Conservation (phyloP, 2,797 vertebrate genomes). For the Sebastes oblongus region DNA sequence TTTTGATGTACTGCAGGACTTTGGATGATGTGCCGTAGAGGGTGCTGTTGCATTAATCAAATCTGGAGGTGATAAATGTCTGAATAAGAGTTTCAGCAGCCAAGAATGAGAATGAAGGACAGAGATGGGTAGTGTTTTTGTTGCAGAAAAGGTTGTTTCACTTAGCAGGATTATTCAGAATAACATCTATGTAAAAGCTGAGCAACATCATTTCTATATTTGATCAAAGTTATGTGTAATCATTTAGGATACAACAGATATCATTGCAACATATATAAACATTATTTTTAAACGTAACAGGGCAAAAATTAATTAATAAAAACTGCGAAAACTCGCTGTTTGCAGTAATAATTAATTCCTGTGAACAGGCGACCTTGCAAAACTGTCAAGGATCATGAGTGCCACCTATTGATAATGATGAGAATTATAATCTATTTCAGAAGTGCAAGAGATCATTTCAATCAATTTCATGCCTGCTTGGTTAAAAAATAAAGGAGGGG, state of each 20-base stretch:
- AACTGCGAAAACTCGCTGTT: background rate
- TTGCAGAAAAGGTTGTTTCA: conserved; percentile 20
- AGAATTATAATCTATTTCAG: conserved; percentile 23
- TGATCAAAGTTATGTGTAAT: background rate
- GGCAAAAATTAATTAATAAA: background rate
- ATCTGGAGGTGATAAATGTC: conserved; percentile 50
- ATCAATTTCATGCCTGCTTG: conserved; percentile 19
- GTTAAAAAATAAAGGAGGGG: conserved; percentile 11
- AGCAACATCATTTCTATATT: background rate
- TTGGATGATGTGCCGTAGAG: conserved; percentile 53
- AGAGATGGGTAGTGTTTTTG: background rate
- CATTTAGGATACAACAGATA: background rate
- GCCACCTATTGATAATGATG: conserved; percentile 58
- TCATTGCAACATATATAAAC: background rate
- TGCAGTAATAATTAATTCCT: background rate
- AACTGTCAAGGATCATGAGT: conserved; percentile 42
- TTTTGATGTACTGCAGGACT: conserved; percentile 40
- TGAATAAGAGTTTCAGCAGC: conserved; percentile 42
- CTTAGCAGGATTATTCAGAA: background rate
- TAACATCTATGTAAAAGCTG: conserved; percentile 1
- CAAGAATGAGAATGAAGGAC: conserved; percentile 48
- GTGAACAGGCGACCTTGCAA: conserved; percentile 28
- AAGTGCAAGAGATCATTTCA: conserved; percentile 8
- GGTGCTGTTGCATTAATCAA: conserved; percentile 73
- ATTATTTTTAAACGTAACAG: background rate